Base-by-base conservation (phyloP, 2,797 vertebrate genomes). In the Lagocephalus sceleratus region DNA sequence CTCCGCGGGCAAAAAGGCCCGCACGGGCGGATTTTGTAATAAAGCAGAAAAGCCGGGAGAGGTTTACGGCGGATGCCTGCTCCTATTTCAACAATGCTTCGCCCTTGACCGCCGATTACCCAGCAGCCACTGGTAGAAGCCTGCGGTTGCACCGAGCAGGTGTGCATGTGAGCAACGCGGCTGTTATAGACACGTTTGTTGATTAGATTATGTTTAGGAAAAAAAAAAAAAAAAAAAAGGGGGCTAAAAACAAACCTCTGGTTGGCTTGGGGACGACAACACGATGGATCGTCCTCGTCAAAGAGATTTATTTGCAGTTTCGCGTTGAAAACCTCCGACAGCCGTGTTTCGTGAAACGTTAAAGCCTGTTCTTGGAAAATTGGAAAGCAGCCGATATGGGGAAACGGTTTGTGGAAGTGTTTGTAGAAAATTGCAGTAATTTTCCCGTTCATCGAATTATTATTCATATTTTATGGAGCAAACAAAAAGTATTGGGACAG, bases 91-190 rank as follows among this genome's bases (percentile, higher is more conserved):
- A 41, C 42, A 23, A 19, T 11, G 1, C 1, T 11, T 49, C 43
- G 61, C 54, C 63, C 53, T 71, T 66, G 51, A 55, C 66, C 50
- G 70, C 51, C 20, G 61, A 46, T 58, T 42, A 45, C 41, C 61
- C 58, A 44, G 23, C 1, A 0, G 48, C 29, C 10, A 7, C 12
- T 46, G 51, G 46, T 22, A 16, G 47, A 48, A 7, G 50, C 57
- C 62, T 17, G 42, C 16, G 16, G 52, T n/a, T 10, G 8, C 8
- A 8, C 38, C 2, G 53, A 60, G 69, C 54, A 62, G 67, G 62
- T 62, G 65, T 57, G 43, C 54, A 54, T 41, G 22, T 39, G 32
- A 51, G 32, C 14, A 20, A 46, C 22, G 5, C 9, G 40, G 54
- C 43, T 21, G 20, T 48, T 57, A 55, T 56, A 38, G 58, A 63